Base-by-base conservation (phyloP, 2,113 vertebrate species). In the Clarias macrocephalus region DNA sequence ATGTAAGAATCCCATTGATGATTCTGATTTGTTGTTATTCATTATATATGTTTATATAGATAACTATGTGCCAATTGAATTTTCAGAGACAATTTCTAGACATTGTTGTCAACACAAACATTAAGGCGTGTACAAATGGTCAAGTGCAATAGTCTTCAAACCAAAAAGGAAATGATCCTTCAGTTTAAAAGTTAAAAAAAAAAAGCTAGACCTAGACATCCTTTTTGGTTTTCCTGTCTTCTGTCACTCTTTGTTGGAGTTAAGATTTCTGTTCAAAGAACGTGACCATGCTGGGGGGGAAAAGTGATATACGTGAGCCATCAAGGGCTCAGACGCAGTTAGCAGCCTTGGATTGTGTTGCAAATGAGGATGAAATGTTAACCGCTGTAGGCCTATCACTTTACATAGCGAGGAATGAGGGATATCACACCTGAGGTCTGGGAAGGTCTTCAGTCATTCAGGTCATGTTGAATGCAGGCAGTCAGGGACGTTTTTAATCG, bases 361-460 rank as follows among this genome's bases (percentile, higher is more conserved):
- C 80, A 77, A 66, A 87, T 83, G 57, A 75, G 81, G 59, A 76
- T 65, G 81, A 77, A 83, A 83, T 23, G 13, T 57, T 76, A 75
- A 28, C 68, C 86, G 70, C 68, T 60, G 42, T 57, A 83, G 72
- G 59, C 48, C 68, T 59, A 59, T 87, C 81, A 57, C 86, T 66
- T 87, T 83, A 76, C 86, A 83, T n/a, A 83, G 52, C 21, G 52
- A 66, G 59, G 70, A 56, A 77, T 65, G 73, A 80, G 66, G n/a
- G 80, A 59, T 83, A 63, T 83, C 70, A 83, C 86, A 87, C 81
- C 72, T 83, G n/a, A 87, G 70, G 83, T 84, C 82, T 73, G 66
- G 65, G 66, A 84, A 84, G 66, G 65, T 66, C 72, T 85, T 85
- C 48, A 62, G 70, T 75, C 30, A 57, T 73, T 57, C 83, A 62